Conservation (phyloP, 1,140 invertebrate genomes). For the Caenorhabditis remanei region DNA sequence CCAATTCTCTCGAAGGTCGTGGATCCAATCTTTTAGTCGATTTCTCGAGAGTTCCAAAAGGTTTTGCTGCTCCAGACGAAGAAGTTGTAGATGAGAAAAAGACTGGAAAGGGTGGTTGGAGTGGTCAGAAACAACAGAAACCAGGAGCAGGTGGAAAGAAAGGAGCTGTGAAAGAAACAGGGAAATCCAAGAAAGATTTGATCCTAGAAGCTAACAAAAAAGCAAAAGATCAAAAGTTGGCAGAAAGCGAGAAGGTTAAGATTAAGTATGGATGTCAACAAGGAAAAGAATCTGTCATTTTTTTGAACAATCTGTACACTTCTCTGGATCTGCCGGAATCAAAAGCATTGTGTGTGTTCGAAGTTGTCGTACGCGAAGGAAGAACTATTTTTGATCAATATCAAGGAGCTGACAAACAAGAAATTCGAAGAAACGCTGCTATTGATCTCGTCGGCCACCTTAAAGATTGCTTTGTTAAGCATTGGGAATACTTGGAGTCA, state of each 20-base stretch:
- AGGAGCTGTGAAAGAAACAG: slow-evolving; percentile 60
- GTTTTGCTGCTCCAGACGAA: slow-evolving; percentile 68
- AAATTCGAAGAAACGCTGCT: slow-evolving; percentile 62
- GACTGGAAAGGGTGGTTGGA: slow-evolving; percentile 65
- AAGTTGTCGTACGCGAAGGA: slow-evolving; percentile 70
- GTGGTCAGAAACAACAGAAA: slow-evolving; percentile 65
- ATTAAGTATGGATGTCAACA: slow-evolving; percentile 73
- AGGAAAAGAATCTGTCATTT: slow-evolving; percentile 70
- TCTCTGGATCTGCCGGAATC: slow-evolving; percentile 75
- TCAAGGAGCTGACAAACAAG: slow-evolving; percentile 48
- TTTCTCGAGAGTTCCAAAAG: slow-evolving; percentile 73
- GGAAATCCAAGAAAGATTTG: slow-evolving; percentile 75
- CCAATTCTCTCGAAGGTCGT: slow-evolving; percentile 76
- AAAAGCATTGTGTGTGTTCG: slow-evolving; percentile 75
- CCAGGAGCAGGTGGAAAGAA: slow-evolving; percentile 57
- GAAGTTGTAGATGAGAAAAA: slow-evolving; percentile 62
- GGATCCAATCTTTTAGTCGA: slow-evolving; percentile 75
- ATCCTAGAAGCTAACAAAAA: slow-evolving; percentile 73
- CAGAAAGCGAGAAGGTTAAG: slow-evolving; percentile 72
- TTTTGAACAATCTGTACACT: slow-evolving; percentile 71
- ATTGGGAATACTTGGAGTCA: slow-evolving; percentile 72
- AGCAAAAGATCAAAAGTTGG: slow-evolving; percentile 69
- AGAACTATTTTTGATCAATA: slow-evolving; percentile 66
- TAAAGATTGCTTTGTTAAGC: slow-evolving; percentile 72
- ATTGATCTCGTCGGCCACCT: slow-evolving; percentile 72